These are phyloP conservation scores for Prionailurus viverrinus DNA, from an alignment of 2,113 vertebrate species.

Conservation along the genomic window DNA sequence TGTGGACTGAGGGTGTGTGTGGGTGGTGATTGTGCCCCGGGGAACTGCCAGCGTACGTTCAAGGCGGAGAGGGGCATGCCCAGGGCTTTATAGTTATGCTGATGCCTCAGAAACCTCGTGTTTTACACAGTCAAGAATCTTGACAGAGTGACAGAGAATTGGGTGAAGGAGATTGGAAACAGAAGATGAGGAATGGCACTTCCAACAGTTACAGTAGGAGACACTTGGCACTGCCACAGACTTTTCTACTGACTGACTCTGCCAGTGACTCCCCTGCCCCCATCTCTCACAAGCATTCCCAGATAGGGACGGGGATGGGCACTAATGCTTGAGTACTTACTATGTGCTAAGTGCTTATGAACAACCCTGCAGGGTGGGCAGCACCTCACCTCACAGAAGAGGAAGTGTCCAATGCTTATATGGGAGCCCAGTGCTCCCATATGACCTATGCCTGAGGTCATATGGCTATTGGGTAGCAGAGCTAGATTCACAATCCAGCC, in stretches of 20 bases:
- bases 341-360: neutral
- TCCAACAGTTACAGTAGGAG: slow-evolving; percentile 25
- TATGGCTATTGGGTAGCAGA: neutral
- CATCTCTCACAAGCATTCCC: neutral
- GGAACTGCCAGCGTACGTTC: neutral
- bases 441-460: neutral
- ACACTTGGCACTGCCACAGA: neutral
- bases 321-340: neutral
- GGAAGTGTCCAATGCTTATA: neutral
- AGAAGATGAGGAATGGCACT: slow-evolving; percentile 17
- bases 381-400: neutral
- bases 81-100: neutral
- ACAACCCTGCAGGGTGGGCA: neutral
- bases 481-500: neutral
- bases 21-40: neutral
- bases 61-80: neutral
- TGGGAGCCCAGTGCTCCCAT: no score
- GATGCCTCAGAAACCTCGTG: neutral
- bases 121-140: slow-evolving; percentile 10
- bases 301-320: neutral
- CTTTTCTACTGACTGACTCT: neutral
- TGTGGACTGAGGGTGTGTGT: neutral
- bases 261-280: neutral
- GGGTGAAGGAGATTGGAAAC: slow-evolving; percentile 40
- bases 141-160: slow-evolving; percentile 14